Conservation (phyloP, 2,113 vertebrate genomes). For the Prionailurus viverrinus region DNA sequence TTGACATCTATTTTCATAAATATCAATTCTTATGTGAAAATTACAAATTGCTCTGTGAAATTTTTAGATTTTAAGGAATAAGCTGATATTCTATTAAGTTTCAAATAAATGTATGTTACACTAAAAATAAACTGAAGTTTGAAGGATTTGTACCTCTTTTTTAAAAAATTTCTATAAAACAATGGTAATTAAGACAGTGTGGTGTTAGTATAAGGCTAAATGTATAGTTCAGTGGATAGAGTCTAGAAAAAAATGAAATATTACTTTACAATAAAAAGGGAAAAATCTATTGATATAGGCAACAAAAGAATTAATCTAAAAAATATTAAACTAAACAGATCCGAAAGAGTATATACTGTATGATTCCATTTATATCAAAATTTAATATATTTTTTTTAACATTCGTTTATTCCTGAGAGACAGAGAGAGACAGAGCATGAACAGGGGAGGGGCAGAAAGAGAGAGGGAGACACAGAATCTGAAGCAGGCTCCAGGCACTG, state of each 20-base stretch:
- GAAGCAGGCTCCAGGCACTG: too few relatives aligned
- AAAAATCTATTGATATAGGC: not conserved
- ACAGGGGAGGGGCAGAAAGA: too few relatives aligned
- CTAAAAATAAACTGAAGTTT: not conserved
- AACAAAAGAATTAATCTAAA: not conserved
- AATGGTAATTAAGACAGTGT: not conserved
- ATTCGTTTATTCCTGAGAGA: too few relatives aligned
- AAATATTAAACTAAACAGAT: not conserved
- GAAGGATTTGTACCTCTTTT: not conserved
- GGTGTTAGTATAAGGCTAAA: not conserved
- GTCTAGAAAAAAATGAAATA: not conserved
- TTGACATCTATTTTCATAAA: not conserved
- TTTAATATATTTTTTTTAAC: not conserved
- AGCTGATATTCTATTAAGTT: not conserved
- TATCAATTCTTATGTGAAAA: not conserved
- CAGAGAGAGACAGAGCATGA: too few relatives aligned
- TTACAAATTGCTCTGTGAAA: not conserved
- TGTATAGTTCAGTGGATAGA: not conserved
- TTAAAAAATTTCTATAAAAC: not conserved
- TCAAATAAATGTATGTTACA: not conserved
- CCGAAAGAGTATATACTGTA: not conserved
- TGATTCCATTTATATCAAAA: not conserved
- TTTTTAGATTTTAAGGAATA: slow-evolving; percentile 49
- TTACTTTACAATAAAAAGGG: not conserved
- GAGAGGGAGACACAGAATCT: too few relatives aligned